phyloP scores from a whole-genome alignment of 2,888 invertebrate genomes.

The Exephanes ischioxanthus region DNA sequence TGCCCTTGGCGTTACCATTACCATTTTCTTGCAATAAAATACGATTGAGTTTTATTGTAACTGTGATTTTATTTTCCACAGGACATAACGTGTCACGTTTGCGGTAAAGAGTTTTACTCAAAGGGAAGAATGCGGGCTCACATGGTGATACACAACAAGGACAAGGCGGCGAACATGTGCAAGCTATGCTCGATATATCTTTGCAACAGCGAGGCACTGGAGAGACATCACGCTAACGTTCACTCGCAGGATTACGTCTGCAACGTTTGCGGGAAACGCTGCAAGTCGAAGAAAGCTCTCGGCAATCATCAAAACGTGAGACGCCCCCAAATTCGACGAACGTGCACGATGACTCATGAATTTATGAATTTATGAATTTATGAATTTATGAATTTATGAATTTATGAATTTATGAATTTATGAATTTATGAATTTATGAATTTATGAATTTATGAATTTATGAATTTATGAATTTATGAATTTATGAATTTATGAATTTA shows the following conservation, averaged over 20 bases:
- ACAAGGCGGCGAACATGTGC: conserved; percentile 75
- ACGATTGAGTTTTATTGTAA: too few relatives aligned
- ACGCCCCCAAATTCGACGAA: neutral
- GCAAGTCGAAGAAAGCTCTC: conserved; percentile 78
- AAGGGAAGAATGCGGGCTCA: conserved; percentile 78
- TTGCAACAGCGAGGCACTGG: conserved; percentile 73
- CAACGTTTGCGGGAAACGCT: conserved; percentile 74
- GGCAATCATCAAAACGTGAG: conserved; percentile 79
- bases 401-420: too few relatives aligned
- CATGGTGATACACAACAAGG: conserved; percentile 77
- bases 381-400: too few relatives aligned
- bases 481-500: too few relatives aligned
- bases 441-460: too few relatives aligned
- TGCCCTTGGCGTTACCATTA: too few relatives aligned
- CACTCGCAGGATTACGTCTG: conserved; percentile 78
- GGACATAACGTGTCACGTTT: conserved; percentile 78
- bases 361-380: neutral
- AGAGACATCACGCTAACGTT: conserved; percentile 75
- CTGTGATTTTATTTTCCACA: conserved; percentile 50
- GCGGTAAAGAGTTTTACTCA: conserved; percentile 77
- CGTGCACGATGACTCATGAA: neutral
- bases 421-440: too few relatives aligned
- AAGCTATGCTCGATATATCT: conserved; percentile 78
- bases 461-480: too few relatives aligned
- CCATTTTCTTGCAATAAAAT: too few relatives aligned